phyloP scores from a whole-genome alignment of 2,797 vertebrate genomes.

The Cyclura pinguis region DNA sequence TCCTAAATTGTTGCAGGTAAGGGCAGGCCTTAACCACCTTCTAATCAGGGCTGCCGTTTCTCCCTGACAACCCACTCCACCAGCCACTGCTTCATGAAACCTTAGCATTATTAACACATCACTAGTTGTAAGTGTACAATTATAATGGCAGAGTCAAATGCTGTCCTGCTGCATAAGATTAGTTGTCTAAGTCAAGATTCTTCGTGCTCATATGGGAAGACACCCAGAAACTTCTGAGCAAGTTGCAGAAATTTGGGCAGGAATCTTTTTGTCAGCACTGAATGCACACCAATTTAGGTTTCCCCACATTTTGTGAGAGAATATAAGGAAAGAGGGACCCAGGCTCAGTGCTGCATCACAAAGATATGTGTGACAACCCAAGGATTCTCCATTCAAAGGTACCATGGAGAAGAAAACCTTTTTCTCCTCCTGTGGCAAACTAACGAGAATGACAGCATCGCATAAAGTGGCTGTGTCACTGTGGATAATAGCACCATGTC shows the following conservation, averaged over 20 bases:
- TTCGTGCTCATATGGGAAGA: background rate
- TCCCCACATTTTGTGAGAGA: background rate
- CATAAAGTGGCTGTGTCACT: background rate
- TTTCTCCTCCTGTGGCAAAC: background rate
- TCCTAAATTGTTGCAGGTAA: background rate
- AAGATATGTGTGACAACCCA: background rate
- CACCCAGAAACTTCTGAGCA: slow-evolving; percentile 31
- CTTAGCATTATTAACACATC: background rate
- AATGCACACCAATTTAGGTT: slow-evolving; percentile 29
- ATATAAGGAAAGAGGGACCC: background rate
- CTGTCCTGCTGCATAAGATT: background rate
- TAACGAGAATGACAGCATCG: slow-evolving; percentile 6
- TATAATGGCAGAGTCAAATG: background rate
- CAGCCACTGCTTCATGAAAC: too few species aligned
- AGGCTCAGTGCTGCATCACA: background rate
- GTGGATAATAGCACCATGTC: background rate
- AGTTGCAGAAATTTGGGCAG: background rate
- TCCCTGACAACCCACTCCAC: background rate
- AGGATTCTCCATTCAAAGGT: slow-evolving; percentile 19
- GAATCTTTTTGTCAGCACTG: background rate
- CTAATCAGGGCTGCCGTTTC: background rate
- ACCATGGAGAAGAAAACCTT: background rate
- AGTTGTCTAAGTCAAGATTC: background rate
- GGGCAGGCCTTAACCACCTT: background rate
- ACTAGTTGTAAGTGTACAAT: background rate